phyloP scores from a whole-genome alignment of 2,113 vertebrate species.

The Colistium nudipinnis region DNA sequence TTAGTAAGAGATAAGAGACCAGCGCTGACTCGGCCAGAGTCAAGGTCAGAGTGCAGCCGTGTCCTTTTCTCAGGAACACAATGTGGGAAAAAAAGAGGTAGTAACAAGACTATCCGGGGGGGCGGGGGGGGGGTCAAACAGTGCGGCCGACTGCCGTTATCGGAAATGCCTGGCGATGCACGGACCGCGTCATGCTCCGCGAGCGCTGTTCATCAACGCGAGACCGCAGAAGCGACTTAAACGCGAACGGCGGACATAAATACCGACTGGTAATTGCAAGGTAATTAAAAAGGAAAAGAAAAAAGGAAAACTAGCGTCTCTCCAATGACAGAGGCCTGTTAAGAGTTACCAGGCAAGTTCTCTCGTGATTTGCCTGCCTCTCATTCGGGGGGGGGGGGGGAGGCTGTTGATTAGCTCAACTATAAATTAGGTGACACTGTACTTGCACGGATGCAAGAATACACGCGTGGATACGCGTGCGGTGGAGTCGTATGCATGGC shows the following conservation, averaged over 20 bases:
- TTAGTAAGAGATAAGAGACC: slow-evolving; percentile 22
- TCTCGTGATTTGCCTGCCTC: slow-evolving; percentile 28
- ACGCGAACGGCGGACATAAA: slow-evolving; percentile 52
- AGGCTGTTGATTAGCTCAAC: not conserved
- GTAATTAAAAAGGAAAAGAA: not conserved
- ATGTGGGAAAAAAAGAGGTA: slow-evolving; percentile 40
- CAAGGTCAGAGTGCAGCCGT: slow-evolving; percentile 31
- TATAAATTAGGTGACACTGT: slow-evolving; percentile 3
- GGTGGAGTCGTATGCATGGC: slow-evolving; percentile 23
- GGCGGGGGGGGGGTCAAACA: too few relatives aligned
- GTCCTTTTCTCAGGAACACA: slow-evolving; percentile 21
- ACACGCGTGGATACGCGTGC: slow-evolving; percentile 1
- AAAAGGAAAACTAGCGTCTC: not conserved
- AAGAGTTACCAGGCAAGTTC: slow-evolving; percentile 16
- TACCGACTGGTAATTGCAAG: slow-evolving; percentile 14
- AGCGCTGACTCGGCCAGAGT: slow-evolving; percentile 13
- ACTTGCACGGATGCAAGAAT: not conserved
- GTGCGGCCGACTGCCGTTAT: slow-evolving; percentile 30
- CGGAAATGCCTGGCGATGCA: slow-evolving; percentile 34
- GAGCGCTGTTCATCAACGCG: slow-evolving; percentile 25
- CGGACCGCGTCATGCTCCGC: slow-evolving; percentile 22
- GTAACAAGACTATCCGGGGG: slow-evolving; percentile 33
- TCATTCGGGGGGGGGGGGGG: slow-evolving; percentile 18
- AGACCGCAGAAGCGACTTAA: slow-evolving; percentile 37
- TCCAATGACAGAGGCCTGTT: slow-evolving; percentile 8